A percentile compares a stretch with the other conserved stretches of the same genome.
Evolutionary conservation across 1,140 invertebrate species (phyloP).

Genomic region (Amphibalanus amphitrite): DNA sequence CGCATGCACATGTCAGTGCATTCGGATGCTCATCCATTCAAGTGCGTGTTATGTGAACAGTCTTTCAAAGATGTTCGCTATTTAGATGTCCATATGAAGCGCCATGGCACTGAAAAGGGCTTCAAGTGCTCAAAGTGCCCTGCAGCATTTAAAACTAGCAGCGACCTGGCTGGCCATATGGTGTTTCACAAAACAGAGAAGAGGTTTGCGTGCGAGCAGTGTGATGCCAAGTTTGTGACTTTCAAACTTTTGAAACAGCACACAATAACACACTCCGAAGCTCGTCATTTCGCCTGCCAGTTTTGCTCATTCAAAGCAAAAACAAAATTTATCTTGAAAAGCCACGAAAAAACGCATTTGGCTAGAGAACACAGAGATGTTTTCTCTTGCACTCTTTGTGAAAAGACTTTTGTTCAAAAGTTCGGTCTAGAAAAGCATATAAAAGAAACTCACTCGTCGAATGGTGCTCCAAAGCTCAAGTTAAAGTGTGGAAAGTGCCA

Average conservation of each 20-base stretch:
- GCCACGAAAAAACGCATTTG: neutral
- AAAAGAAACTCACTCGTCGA: neutral
- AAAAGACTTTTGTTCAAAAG: neutral
- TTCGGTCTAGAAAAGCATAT: neutral
- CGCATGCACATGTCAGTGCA: neutral
- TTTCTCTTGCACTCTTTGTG: neutral
- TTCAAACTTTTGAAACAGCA: neutral
- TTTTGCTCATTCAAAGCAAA: neutral
- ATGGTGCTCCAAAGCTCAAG: no score
- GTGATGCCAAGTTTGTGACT: neutral
- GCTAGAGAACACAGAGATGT: neutral
- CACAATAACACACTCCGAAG: neutral
- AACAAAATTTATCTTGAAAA: neutral
- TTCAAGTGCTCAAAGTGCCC: neutral
- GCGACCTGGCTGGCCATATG: neutral
- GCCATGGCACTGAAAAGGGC: neutral
- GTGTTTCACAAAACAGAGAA: neutral
- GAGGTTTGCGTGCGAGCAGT: neutral
- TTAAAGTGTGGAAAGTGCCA: neutral
- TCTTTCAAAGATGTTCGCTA: neutral
- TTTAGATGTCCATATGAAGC: neutral
- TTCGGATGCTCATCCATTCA: neutral
- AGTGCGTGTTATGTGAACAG: neutral
- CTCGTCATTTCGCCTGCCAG: neutral
- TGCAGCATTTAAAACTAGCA: neutral